Base-by-base conservation (phyloP, 2,888 invertebrate genomes). In the Hetaerina titia region DNA sequence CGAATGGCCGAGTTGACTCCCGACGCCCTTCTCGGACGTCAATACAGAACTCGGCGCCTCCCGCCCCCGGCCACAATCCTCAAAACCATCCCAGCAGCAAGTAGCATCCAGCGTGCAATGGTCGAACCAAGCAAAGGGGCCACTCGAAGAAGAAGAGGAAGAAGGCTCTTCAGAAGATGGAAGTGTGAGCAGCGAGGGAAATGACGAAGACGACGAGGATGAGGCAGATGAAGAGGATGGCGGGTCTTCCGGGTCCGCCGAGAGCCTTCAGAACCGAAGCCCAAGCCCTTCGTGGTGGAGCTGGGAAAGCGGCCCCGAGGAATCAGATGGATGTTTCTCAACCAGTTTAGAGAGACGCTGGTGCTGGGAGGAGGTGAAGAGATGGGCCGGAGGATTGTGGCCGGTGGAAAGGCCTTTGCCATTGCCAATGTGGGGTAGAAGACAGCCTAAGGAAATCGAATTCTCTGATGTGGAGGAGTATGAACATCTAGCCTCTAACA, bases 1-100 rank as follows among this genome's bases (percentile, higher is more conserved):
- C 97, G 99, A 99, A 97, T 99, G 99, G 99, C 99, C 99, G 97
- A 99, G 99, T 99, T 99, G 99, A 99, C 99, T 99, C 99, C 98
- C 98, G 98, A 97, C 97, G 94, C 94, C 90, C 94, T 25, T 88
- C 95, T 94, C 95, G 95, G 95, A 95, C 89, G 94, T 74, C 87
- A 64, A 94, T 19, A 15, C 92, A 31, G 92, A 92, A 31, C 92
- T 92, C 92, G 45, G 89, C 94, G 31, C 87, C 88, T 45, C 95
- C 19, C 45, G 90, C 63, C 95, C 95, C 57, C 60, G 56, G 89
- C 90, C 89, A 89, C 81, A 45, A 94, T 64, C 89, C 58, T 90
- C 63, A 87, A 63, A 64, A 89, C 87, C 69, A 56, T 56, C 92
- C 92, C 95, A 92, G n/a, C 81, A 60, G 56, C 57, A 60, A 57